Conservation (phyloP, 2,888 invertebrate genomes). For the Clanis bilineata region DNA sequence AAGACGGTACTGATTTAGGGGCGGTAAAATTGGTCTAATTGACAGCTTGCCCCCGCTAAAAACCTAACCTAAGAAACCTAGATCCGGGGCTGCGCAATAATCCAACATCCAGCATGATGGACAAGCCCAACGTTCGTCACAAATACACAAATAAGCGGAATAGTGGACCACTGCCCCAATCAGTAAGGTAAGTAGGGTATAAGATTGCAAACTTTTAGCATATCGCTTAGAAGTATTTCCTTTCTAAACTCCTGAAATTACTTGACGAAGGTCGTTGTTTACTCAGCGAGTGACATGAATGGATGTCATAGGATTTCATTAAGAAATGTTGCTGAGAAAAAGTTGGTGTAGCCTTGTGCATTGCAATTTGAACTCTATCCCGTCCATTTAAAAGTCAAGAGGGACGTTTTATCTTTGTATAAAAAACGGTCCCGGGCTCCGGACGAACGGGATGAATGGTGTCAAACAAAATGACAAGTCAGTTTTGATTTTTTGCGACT, state of each 20-base stretch:
- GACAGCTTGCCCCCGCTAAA: no score
- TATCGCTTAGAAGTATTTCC: conserved; percentile 39
- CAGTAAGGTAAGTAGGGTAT: no score
- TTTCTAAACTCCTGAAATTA: conserved; percentile 42
- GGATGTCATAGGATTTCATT: conserved; percentile 72
- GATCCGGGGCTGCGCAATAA: no score
- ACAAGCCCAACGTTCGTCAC: no score
- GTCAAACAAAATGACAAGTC: conserved; percentile 79
- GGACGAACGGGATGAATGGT: conserved; percentile 74
- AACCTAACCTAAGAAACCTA: no score
- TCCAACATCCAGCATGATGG: no score
- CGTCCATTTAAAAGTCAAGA: conserved; percentile 25
- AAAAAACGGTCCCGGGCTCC: conserved; percentile 48
- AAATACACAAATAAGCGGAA: no score
- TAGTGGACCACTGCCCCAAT: no score
- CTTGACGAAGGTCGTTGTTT: conserved; percentile 73
- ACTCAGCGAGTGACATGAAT: conserved; percentile 76
- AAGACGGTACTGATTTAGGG: no score
- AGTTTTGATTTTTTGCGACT: conserved; percentile 66
- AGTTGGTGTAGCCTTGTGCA: conserved; percentile 22
- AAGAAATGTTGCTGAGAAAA: conserved; percentile 68
- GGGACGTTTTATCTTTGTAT: conserved; percentile 19
- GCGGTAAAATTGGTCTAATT: no score
- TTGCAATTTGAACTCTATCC: conserved; percentile 34
- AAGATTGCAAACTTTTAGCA: conserved; percentile 24